Base-by-base conservation (phyloP, 2,113 vertebrate species). In the Calidris pugnax region DNA sequence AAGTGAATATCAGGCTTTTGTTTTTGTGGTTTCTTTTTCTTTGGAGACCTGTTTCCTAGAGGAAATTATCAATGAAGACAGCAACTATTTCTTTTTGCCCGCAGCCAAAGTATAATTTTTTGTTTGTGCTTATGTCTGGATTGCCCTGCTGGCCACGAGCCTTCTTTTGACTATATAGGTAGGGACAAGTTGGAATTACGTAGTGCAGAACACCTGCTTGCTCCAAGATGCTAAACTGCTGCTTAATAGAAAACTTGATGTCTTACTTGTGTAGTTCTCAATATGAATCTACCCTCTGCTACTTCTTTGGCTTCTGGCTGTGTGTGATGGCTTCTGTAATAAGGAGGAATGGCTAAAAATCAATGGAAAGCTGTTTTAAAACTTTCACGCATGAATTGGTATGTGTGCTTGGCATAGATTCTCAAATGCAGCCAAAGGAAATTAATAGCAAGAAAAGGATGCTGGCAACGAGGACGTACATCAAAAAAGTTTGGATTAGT, bases 341-440 rank as follows among this genome's bases (percentile, higher is more conserved):
- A 87, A 92, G 80, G 62, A 94, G 48, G 16, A 93, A 95, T 72
- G 50, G 73, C 90, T 96, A 92, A 92, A 95, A 97, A 97, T 95
- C 94, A 89, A 97, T 92, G 73, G 23, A 89, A 95, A 76, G 41
- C 80, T 69, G 33, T 76, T 97, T 92, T 89, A 92, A 93, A 95
- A 91, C 79, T 89, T 93, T 55, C 82, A 91, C 5, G 4, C 51
- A 3, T 84, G 62, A 89, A 73, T 62, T 73, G 83, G 66, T 91
- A 13, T 53, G 50, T 93, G 92, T 93, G 88, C 89, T 93, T 78
- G 90, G 83, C 88, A 87, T 57, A 95, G 60, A 68, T 60, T 91
- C 71, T 86, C 60, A 84, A 93, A 86, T 39, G 21, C 11, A 30
- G 72, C 62, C 60, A 82, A 78, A 91, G 41, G 48, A 92, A 95